These are phyloP conservation scores for Acyrthosiphon pisum DNA, from an alignment of 1,140 invertebrate species.

Conservation along the genomic window DNA sequence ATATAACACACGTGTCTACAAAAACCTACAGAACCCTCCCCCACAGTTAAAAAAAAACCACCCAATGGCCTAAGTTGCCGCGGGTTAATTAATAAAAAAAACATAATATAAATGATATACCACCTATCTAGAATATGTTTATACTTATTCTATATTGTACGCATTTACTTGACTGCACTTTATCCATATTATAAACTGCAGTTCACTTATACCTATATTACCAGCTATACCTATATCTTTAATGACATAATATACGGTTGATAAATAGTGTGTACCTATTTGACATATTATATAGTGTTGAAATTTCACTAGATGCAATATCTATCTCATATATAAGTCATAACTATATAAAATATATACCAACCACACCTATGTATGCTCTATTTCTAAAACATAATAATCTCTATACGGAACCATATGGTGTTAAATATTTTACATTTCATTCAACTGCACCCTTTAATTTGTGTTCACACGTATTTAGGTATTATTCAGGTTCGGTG, in stretches of 20 bases:
- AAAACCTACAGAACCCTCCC: too few relatives aligned
- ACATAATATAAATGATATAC: not conserved
- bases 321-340: not conserved
- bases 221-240: not conserved
- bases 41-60: too few relatives aligned
- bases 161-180: not conserved
- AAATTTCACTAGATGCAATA: not conserved
- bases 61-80: too few relatives aligned
- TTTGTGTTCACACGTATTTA: not conserved
- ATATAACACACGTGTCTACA: too few relatives aligned
- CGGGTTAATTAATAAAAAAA: too few relatives aligned
- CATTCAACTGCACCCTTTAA: constrained; percentile 15
- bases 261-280: not conserved
- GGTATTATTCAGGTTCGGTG: not conserved
- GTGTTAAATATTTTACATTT: constrained; percentile 30
- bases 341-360: not conserved
- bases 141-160: not conserved
- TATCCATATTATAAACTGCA: not conserved
- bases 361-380: constrained; percentile 3
- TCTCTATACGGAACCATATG: not conserved
- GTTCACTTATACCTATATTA: too few relatives aligned
- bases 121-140: not conserved
- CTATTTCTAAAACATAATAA: constrained; percentile 20
- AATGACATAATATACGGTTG: not conserved
- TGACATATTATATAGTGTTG: not conserved